Percentiles rank a stretch among this genome's conserved stretches.
These are phyloP conservation scores for Rhea americana DNA, from an alignment of 2,113 vertebrate genomes.

Conservation along the genomic window DNA sequence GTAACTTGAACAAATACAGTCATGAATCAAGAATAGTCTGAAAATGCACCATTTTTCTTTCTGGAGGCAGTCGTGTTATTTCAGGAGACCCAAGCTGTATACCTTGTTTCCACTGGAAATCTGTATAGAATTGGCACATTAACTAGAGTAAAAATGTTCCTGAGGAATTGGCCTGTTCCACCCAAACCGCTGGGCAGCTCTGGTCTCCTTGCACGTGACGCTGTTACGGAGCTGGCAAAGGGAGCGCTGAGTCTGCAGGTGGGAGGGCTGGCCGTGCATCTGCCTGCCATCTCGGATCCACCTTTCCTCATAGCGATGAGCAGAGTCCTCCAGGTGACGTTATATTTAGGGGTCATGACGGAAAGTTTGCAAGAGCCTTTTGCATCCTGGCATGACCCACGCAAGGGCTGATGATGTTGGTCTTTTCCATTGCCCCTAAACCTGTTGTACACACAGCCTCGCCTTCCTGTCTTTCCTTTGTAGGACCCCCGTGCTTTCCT, in stretches of 20 bases:
- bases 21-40: not conserved
- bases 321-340: not conserved
- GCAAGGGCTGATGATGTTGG: not conserved
- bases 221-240: not conserved
- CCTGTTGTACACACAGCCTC: not conserved
- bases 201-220: not conserved
- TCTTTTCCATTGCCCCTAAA: not conserved
- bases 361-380: not conserved
- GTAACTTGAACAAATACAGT: not conserved
- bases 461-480: not conserved
- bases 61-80: not conserved
- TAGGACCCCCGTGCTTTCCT: not conserved
- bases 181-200: conserved; percentile 69
- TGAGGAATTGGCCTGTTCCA: conserved; percentile 55
- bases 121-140: conserved; percentile 52
- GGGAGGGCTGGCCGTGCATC: not conserved
- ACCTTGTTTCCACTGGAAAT: conserved; percentile 63
- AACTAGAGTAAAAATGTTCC: conserved; percentile 67
- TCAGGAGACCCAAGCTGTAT: conserved; percentile 52
- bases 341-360: not conserved
- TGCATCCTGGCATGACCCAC: not conserved
- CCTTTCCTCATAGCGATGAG: not conserved
- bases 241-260: not conserved
- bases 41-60: not conserved
- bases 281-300: not conserved